Conservation (phyloP, 2,888 invertebrate genomes). For the Sisyra terminalis region DNA sequence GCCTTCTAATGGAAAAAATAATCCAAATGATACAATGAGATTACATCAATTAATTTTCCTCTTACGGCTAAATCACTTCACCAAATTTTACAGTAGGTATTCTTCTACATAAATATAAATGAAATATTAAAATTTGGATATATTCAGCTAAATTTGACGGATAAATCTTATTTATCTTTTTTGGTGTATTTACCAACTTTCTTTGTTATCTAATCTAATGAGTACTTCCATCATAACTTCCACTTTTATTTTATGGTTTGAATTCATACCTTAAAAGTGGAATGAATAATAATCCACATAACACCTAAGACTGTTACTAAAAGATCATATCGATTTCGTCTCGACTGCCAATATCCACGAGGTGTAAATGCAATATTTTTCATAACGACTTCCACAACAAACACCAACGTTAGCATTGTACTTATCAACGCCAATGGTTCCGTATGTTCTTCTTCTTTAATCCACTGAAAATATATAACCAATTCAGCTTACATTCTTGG, state of each 20-base stretch:
- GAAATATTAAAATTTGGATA: no score
- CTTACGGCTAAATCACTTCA: no score
- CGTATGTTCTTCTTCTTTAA: constrained; percentile 63
- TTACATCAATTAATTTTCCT: no score
- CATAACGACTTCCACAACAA: constrained; percentile 91
- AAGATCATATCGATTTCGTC: constrained; percentile 93
- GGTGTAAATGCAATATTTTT: constrained; percentile 98
- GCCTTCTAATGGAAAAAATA: no score
- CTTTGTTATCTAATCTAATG: background rate
- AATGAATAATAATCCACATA: constrained; percentile 92
- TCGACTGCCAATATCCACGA: constrained; percentile 95
- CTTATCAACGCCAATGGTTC: constrained; percentile 73
- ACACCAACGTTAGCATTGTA: constrained; percentile 78
- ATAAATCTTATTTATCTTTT: background rate
- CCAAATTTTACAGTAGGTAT: no score
- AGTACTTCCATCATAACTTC: background rate
- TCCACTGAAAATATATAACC: constrained; percentile 47
- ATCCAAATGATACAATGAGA: no score
- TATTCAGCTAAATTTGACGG: no score
- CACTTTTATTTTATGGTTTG: background rate
- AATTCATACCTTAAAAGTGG: constrained; percentile 53
- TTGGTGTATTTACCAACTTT: background rate
- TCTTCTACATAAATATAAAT: no score
- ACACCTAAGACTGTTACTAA: constrained; percentile 94
- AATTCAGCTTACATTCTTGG: background rate